These are phyloP conservation scores for Syngnathoides biaculeatus DNA, from an alignment of 2,113 vertebrate genomes.

Conservation along the genomic window DNA sequence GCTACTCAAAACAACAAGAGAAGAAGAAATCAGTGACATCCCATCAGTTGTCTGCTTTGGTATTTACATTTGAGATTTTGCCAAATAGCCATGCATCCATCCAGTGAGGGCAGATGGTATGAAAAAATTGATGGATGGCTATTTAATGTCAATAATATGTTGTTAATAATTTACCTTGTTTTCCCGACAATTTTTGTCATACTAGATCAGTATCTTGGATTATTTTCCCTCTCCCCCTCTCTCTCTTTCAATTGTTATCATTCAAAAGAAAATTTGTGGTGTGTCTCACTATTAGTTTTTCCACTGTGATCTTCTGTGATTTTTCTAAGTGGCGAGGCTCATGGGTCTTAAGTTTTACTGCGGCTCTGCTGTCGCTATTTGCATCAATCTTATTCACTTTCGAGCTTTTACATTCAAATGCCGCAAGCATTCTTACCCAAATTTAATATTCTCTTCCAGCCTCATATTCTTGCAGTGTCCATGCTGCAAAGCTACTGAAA, in stretches of 20 bases:
- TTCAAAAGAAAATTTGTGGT: background rate
- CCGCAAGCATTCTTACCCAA: background rate
- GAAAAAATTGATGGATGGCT: background rate
- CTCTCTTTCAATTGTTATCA: too few species aligned
- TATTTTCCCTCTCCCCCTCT: too few species aligned
- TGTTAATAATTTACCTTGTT: too few species aligned
- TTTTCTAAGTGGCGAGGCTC: background rate
- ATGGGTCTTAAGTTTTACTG: conserved; percentile 7
- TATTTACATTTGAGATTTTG: background rate
- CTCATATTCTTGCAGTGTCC: conserved; percentile 1
- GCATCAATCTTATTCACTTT: background rate
- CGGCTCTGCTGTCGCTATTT: background rate
- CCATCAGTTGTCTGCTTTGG: background rate
- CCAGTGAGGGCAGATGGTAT: conserved; percentile 15
- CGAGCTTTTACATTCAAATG: background rate
- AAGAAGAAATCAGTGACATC: background rate
- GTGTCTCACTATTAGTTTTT: background rate
- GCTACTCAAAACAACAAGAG: background rate
- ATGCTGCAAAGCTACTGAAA: conserved; percentile 14
- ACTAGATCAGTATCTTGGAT: too few species aligned
- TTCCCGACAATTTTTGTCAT: too few species aligned
- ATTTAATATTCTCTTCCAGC: too few species aligned
- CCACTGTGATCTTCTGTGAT: background rate
- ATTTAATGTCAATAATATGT: too few species aligned
- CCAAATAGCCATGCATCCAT: background rate